Evolutionary conservation across 2,113 vertebrate species (phyloP).

Genomic region (Thamnophis sirtalis): DNA sequence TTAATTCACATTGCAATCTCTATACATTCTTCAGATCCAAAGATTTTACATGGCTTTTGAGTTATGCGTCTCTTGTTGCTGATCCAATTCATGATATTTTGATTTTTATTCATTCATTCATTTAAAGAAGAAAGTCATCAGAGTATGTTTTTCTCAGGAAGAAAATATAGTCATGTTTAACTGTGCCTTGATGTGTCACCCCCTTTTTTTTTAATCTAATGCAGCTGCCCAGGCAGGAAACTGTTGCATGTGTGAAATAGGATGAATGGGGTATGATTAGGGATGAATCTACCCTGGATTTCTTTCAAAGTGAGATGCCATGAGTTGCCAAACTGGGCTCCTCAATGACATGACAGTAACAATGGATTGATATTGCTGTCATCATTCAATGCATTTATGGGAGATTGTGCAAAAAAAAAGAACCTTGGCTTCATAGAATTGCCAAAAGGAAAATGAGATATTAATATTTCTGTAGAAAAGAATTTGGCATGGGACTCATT

Average conservation of each 20-base stretch:
- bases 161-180: neutral
- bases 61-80: neutral
- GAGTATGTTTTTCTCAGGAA: neutral
- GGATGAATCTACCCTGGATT: neutral
- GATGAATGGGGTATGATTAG: neutral
- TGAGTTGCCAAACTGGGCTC: neutral
- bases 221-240: neutral
- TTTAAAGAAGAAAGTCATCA: neutral
- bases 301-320: neutral
- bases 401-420: neutral
- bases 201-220: neutral
- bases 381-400: neutral
- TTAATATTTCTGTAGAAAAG: neutral
- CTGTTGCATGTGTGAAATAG: neutral
- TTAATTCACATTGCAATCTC: neutral
- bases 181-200: neutral
- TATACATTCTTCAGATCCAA: neutral
- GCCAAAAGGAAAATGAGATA: neutral
- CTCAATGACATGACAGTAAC: neutral
- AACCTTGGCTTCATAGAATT: neutral
- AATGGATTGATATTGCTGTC: neutral
- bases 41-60: neutral
- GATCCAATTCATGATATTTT: neutral
- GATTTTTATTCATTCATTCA: neutral
- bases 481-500: neutral